A percentile compares a stretch with the other conserved stretches of the same genome.
Conservation (phyloP, 2,113 vertebrate species). For the Thryonomys swinderianus region DNA sequence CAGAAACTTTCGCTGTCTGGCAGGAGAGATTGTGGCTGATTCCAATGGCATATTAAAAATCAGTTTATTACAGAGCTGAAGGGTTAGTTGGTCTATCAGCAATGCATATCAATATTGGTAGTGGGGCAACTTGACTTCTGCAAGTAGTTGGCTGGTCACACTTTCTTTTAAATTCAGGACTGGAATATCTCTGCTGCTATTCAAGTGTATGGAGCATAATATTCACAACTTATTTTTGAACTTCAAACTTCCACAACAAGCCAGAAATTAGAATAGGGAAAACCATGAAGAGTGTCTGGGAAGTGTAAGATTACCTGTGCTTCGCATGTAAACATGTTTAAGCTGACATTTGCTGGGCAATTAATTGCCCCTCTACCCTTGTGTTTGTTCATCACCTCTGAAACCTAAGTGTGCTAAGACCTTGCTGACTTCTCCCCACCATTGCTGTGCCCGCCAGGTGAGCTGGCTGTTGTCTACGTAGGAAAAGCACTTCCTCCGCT, state of each 20-base stretch:
- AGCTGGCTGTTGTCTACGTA: neutral
- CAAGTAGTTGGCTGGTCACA: neutral
- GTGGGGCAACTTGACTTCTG: neutral
- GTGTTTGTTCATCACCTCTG: neutral
- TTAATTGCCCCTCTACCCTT: neutral
- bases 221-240: conserved; percentile 27
- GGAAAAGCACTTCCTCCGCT: neutral
- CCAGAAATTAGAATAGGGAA: neutral
- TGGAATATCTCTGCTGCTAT: neutral
- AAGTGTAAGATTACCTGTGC: conserved; percentile 6
- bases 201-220: conserved; percentile 21
- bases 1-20: neutral
- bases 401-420: too few relatives aligned
- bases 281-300: conserved; percentile 32
- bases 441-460: neutral
- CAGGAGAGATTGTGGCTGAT: neutral
- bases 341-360: neutral
- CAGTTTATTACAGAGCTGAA: neutral
- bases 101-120: neutral
- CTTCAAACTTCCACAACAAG: neutral
- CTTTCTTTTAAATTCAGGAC: neutral
- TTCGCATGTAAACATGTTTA: conserved; percentile 37
- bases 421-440: neutral
- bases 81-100: neutral
- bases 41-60: conserved; percentile 3